phyloP scores from a whole-genome alignment of 2,797 vertebrate species.

The Lithobates pipiens region DNA sequence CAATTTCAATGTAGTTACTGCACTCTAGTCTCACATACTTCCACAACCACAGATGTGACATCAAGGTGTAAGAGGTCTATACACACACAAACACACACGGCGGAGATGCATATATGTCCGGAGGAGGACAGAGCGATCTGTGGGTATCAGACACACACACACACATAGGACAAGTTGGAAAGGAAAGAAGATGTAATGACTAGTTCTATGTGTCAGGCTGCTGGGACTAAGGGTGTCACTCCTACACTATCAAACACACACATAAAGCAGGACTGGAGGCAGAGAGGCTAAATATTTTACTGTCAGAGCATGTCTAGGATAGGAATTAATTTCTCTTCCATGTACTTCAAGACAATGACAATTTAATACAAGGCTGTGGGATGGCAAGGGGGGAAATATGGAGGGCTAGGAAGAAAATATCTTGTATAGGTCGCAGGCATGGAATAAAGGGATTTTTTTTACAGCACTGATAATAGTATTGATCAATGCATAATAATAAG shows the following conservation, averaged over 20 bases:
- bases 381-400: conserved; percentile 79
- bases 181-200: conserved; percentile 67
- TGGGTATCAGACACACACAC: not conserved
- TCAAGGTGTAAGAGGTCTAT: not conserved
- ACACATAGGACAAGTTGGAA: not conserved
- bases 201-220: conserved; percentile 66
- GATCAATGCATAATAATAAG: too few relatives aligned
- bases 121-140: not conserved
- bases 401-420: too few relatives aligned
- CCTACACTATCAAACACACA: conserved; percentile 81
- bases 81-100: not conserved
- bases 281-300: conserved; percentile 95
- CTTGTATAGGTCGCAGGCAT: not conserved
- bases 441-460: not conserved
- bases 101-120: not conserved
- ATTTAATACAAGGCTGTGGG: conserved; percentile 85
- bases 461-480: not conserved
- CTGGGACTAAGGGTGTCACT: conserved; percentile 75
- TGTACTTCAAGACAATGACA: conserved; percentile 87
- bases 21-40: conserved; percentile 1
- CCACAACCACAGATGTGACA: not conserved
- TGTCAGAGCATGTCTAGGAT: conserved; percentile 84
- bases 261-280: conserved; percentile 89
- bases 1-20: not conserved
- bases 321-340: conserved; percentile 88